phyloP scores from a whole-genome alignment of 2,888 invertebrate species.

The Hydropsyche betteni region DNA sequence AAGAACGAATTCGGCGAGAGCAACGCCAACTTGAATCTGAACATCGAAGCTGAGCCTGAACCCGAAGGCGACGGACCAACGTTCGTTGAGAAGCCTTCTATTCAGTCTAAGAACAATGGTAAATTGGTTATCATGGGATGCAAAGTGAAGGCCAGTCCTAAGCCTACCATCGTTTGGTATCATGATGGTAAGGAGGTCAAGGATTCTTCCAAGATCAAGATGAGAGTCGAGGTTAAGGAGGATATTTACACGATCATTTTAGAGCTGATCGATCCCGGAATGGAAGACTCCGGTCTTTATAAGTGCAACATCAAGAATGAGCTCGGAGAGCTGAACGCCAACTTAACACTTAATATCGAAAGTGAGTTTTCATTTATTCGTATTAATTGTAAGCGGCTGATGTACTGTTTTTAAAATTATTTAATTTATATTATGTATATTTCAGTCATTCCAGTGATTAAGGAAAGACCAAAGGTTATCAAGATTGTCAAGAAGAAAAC shows the following conservation, averaged over 20 bases:
- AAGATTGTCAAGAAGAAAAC: constrained; percentile 92
- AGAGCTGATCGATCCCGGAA: constrained; percentile 88
- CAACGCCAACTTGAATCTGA: constrained; percentile 94
- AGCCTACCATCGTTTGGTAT: constrained; percentile 84
- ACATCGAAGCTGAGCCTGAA: constrained; percentile 96
- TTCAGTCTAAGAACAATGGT: constrained; percentile 83
- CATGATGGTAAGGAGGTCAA: constrained; percentile 80
- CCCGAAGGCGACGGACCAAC: constrained; percentile 93
- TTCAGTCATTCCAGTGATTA: constrained; percentile 90
- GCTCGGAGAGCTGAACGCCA: constrained; percentile 96
- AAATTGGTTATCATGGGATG: constrained; percentile 90
- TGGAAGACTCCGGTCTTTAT: constrained; percentile 96
- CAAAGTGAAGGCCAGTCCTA: constrained; percentile 83
- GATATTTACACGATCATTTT: constrained; percentile 88
- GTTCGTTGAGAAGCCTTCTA: constrained; percentile 90
- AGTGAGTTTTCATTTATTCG: constrained; percentile 69
- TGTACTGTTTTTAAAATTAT: background rate
- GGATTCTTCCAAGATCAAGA: constrained; percentile 83
- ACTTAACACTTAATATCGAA: constrained; percentile 97
- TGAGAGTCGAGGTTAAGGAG: constrained; percentile 78
- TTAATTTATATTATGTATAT: background rate
- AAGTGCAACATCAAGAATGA: constrained; percentile 97
- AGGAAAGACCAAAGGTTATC: constrained; percentile 90
- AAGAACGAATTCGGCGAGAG: constrained; percentile 96
- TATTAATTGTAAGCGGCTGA: constrained; percentile 5